Conservation (phyloP, 2,797 vertebrate species). For the Gastrophryne carolinensis region DNA sequence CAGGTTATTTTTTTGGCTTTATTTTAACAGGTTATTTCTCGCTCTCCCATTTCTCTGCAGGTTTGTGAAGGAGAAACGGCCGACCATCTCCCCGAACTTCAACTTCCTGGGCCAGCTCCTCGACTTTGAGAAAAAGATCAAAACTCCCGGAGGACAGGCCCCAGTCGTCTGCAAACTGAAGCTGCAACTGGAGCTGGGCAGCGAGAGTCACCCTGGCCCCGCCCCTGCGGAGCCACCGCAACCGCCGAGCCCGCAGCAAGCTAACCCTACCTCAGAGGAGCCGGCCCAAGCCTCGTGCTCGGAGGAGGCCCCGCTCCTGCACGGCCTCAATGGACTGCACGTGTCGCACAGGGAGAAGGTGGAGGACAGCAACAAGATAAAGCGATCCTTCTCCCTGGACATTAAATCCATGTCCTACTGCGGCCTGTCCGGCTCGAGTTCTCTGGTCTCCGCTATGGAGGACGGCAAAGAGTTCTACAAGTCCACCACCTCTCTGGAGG, state of each 20-base stretch:
- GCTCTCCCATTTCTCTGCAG: constrained; percentile 60
- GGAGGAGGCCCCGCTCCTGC: constrained; percentile 73
- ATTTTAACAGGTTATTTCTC: too few species aligned
- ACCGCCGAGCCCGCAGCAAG: constrained; percentile 50
- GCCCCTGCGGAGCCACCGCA: constrained; percentile 48
- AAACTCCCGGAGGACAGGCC: constrained; percentile 60
- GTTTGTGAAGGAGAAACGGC: constrained; percentile 96
- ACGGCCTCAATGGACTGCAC: constrained; percentile 77
- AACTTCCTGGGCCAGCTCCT: constrained; percentile 96
- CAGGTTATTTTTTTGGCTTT: too few species aligned
- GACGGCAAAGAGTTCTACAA: constrained; percentile 79
- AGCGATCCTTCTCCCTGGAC: constrained; percentile 91
- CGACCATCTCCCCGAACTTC: constrained; percentile 97
- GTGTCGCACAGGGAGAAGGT: constrained; percentile 68
- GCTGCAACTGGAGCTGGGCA: constrained; percentile 66
- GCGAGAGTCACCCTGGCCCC: neutral
- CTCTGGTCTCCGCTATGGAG: constrained; percentile 60
- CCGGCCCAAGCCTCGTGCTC: neutral
- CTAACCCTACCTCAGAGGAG: constrained; percentile 56
- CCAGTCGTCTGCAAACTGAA: constrained; percentile 66
- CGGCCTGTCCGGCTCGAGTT: constrained; percentile 53
- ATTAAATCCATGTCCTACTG: constrained; percentile 81
- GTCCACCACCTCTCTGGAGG: constrained; percentile 71
- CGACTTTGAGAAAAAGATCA: constrained; percentile 93
- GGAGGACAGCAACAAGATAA: constrained; percentile 81